Evolutionary conservation across 2,113 vertebrate species (phyloP).

Genomic region (Chlorodrepanis virens): DNA sequence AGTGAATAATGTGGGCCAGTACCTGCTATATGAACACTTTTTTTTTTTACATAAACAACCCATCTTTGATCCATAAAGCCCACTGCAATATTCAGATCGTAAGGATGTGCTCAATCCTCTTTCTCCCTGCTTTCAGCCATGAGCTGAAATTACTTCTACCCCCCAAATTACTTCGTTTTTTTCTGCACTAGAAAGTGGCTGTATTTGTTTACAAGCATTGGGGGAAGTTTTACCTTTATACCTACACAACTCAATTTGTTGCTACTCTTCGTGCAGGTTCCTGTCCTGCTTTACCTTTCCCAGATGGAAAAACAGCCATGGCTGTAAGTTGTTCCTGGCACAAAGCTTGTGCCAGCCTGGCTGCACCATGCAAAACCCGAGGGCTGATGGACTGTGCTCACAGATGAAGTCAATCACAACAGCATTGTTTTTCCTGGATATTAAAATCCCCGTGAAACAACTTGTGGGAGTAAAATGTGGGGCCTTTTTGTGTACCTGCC

Average conservation of each 20-base stretch:
- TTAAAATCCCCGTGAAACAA: not conserved
- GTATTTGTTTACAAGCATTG: not conserved
- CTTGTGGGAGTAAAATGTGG: accelerated
- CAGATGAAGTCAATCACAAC: not conserved
- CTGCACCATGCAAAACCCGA: not conserved
- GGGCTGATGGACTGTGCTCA: not conserved
- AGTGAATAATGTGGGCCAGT: not conserved
- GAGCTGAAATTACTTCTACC: not conserved
- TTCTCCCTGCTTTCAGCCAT: accelerated
- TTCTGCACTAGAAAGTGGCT: not conserved
- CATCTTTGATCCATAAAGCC: not conserved
- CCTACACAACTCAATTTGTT: not conserved
- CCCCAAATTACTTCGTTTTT: not conserved
- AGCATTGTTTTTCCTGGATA: not conserved
- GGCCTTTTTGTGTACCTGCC: not conserved
- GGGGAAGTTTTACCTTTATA: not conserved
- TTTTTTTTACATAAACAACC: not conserved
- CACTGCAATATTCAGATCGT: not conserved
- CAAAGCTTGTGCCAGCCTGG: not conserved
- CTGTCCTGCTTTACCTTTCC: not conserved
- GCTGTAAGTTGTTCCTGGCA: not conserved
- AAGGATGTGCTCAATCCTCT: accelerated
- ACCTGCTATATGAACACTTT: not conserved
- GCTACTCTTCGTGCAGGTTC: not conserved
- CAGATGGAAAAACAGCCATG: accelerated